Evolutionary conservation across 2,888 invertebrate species (phyloP).

Genomic region (Agrochola macilenta): DNA sequence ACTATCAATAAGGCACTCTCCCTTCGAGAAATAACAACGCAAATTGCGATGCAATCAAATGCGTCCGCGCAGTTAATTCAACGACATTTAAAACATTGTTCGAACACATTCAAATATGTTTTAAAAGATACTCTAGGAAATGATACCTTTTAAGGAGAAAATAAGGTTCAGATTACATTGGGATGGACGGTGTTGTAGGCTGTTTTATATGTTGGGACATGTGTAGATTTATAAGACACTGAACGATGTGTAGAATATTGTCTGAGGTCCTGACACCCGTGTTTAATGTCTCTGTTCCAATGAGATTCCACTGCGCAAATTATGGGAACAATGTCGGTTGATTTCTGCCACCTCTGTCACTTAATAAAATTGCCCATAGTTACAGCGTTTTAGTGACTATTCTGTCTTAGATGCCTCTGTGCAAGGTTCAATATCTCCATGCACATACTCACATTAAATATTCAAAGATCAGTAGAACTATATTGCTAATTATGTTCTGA

Average conservation of each 20-base stretch:
- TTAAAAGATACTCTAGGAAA: constrained; percentile 39
- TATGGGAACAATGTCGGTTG: constrained; percentile 73
- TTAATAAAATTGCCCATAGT: constrained; percentile 39
- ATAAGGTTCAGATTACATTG: constrained; percentile 62
- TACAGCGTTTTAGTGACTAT: constrained; percentile 10
- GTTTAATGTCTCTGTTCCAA: constrained; percentile 88
- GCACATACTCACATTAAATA: not conserved
- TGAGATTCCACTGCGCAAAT: constrained; percentile 76
- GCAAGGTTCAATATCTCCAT: not conserved
- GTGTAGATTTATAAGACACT: constrained; percentile 83
- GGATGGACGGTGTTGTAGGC: constrained; percentile 48
- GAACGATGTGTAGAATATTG: constrained; percentile 86
- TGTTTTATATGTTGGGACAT: constrained; percentile 52
- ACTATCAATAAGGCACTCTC: constrained; percentile 72
- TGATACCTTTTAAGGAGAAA: constrained; percentile 32
- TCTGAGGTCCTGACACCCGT: constrained; percentile 82
- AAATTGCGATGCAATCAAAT: constrained; percentile 84
- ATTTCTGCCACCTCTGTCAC: constrained; percentile 58
- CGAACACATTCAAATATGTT: constrained; percentile 60
- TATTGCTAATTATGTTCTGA: not conserved
- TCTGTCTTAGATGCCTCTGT: not conserved
- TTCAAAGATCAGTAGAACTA: not conserved
- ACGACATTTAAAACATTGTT: constrained; percentile 76
- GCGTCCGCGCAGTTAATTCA: constrained; percentile 84
- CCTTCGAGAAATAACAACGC: constrained; percentile 79